Percentiles rank a stretch among this genome's conserved stretches.
Conservation (phyloP, 2,888 invertebrate genomes). For the Spisula solida region DNA sequence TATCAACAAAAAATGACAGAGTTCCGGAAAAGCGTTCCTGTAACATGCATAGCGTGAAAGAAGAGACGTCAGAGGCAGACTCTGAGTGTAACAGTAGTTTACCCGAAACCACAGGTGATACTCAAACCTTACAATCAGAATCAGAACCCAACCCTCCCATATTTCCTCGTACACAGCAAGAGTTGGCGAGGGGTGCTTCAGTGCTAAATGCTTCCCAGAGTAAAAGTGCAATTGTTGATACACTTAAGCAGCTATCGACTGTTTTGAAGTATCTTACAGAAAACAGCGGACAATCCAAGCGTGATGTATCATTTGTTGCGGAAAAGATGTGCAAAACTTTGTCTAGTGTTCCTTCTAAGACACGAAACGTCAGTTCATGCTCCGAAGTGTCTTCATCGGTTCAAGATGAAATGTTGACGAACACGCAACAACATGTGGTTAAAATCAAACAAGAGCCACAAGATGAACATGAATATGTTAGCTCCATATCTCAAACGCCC, state of each 20-base stretch:
- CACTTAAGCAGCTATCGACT: slow-evolving; percentile 50
- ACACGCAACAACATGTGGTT: background rate
- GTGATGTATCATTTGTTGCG: slow-evolving; percentile 17
- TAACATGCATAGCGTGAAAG: background rate
- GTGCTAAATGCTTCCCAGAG: slow-evolving; percentile 27
- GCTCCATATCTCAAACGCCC: background rate
- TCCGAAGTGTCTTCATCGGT: background rate
- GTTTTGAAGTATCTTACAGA: slow-evolving; percentile 46
- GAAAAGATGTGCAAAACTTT: slow-evolving; percentile 24
- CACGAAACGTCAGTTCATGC: background rate
- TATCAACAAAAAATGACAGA: background rate
- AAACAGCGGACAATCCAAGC: background rate
- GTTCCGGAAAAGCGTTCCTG: background rate
- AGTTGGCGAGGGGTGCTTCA: background rate
- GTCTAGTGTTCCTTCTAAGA: background rate
- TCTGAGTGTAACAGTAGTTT: background rate
- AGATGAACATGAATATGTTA: background rate
- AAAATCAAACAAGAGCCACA: slow-evolving; percentile 14
- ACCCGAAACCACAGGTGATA: background rate
- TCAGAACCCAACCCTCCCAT: background rate
- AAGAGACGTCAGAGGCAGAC: background rate
- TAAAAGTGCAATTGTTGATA: slow-evolving; percentile 56
- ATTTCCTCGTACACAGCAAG: slow-evolving; percentile 1
- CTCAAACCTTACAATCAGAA: background rate
- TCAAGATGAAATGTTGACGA: background rate